Percentiles rank a stretch among this genome's conserved stretches.
Conservation (phyloP, 2,888 invertebrate species). For the Hermaeophaga mercurialis region DNA sequence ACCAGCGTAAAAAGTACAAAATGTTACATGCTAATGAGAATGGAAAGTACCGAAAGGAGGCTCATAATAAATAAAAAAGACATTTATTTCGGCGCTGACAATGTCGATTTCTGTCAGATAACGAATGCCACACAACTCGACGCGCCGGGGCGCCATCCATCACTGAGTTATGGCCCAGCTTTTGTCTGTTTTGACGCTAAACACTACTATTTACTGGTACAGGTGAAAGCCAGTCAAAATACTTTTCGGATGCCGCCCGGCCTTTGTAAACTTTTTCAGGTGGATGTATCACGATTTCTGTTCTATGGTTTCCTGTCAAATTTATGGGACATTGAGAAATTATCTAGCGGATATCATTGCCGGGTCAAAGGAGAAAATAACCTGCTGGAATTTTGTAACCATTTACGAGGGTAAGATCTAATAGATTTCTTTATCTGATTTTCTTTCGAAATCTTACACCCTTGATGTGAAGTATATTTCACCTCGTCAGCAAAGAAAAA, state of each 20-base stretch:
- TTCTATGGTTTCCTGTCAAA: neutral
- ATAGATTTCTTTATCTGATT: too few relatives aligned
- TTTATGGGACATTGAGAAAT: constrained; percentile 17
- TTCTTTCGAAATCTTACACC: too few relatives aligned
- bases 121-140: constrained; percentile 56
- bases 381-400: neutral
- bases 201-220: constrained; percentile 57
- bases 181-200: constrained; percentile 55
- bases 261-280: neutral
- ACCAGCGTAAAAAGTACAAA: constrained; percentile 1
- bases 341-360: neutral
- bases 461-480: too few relatives aligned
- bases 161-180: constrained; percentile 44
- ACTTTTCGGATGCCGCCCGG: constrained; percentile 25
- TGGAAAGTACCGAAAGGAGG: constrained; percentile 49
- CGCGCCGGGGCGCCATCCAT: constrained; percentile 49
- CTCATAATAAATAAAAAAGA: constrained; percentile 50
- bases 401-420: too few relatives aligned
- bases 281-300: neutral
- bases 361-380: neutral
- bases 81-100: constrained; percentile 58
- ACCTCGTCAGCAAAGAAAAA: too few relatives aligned
- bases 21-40: constrained; percentile 19
- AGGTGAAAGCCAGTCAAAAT: constrained; percentile 57
- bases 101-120: constrained; percentile 53